Percentiles rank a stretch among this genome's conserved stretches.
phyloP scores from a whole-genome alignment of 1,140 invertebrate genomes.

The Aradophagus sp. region DNA sequence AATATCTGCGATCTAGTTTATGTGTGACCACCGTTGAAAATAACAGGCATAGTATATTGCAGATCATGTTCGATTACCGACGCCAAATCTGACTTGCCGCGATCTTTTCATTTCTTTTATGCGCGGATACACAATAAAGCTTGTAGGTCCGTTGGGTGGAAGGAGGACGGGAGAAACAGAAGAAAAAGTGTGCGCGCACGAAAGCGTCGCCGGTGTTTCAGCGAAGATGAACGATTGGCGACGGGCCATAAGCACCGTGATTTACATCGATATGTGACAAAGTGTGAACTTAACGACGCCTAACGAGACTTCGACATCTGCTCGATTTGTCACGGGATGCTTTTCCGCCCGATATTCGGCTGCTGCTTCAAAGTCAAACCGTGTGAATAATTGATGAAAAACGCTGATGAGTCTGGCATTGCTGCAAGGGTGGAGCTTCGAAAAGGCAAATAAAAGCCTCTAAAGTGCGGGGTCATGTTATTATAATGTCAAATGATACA shows the following conservation, averaged over 20 bases:
- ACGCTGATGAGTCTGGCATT: conserved; percentile 71
- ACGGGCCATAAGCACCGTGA: conserved; percentile 54
- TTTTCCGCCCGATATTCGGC: conserved; percentile 60
- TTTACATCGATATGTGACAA: conserved; percentile 64
- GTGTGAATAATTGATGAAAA: conserved; percentile 74
- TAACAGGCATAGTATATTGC: conserved; percentile 60
- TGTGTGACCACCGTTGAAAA: conserved; percentile 63
- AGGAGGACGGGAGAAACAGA: conserved; percentile 6
- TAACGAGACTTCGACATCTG: conserved; percentile 73
- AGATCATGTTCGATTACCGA: conserved; percentile 58
- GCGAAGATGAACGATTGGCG: conserved; percentile 57
- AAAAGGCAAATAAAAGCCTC: conserved; percentile 46
- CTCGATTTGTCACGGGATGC: conserved; percentile 68
- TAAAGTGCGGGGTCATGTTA: conserved; percentile 51
- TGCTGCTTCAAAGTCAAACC: conserved; percentile 58
- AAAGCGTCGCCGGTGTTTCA: conserved; percentile 31
- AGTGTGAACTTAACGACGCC: conserved; percentile 59
- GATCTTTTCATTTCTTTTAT: conserved; percentile 55
- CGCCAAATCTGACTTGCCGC: conserved; percentile 57
- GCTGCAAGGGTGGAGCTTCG: conserved; percentile 50
- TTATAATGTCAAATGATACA: conserved; percentile 48
- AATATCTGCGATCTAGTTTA: conserved; percentile 72
- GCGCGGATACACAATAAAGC: conserved; percentile 34
- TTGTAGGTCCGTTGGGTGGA: conserved; percentile 14
- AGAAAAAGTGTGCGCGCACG: conserved; percentile 7